Percentiles rank a stretch among this genome's conserved stretches.
Evolutionary conservation across 2,888 invertebrate genomes (phyloP).

Genomic region (Laspeyria flexula): DNA sequence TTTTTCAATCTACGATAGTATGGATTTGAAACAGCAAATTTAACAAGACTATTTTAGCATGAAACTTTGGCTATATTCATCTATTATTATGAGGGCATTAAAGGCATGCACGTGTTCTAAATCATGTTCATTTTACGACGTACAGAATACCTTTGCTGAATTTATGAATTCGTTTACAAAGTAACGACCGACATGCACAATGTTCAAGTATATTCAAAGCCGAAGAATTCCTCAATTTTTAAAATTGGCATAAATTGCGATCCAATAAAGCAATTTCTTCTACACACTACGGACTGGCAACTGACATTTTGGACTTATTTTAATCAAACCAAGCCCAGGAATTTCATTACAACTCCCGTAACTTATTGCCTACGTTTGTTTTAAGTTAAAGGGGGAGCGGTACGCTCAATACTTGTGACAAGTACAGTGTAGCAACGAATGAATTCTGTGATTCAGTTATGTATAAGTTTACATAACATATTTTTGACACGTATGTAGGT

Average conservation of each 20-base stretch:
- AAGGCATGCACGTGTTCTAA: neutral
- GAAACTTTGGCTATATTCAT: too few relatives aligned
- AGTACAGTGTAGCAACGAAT: neutral
- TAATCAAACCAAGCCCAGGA: constrained; percentile 59
- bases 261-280: constrained; percentile 38
- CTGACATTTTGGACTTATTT: constrained; percentile 47
- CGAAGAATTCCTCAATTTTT: constrained; percentile 29
- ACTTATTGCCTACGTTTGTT: constrained; percentile 56
- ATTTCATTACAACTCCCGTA: constrained; percentile 58
- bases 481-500: too few relatives aligned
- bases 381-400: constrained; percentile 29
- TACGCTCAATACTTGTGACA: constrained; percentile 2
- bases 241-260: constrained; percentile 31
- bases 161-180: neutral
- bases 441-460: neutral
- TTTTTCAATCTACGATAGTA: too few relatives aligned
- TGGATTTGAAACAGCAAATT: too few relatives aligned
- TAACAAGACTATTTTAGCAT: too few relatives aligned
- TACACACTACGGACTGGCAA: constrained; percentile 32
- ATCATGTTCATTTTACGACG: neutral
- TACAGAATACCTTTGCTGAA: neutral
- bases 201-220: constrained; percentile 20
- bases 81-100: too few relatives aligned
- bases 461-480: constrained; percentile 1
- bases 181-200: constrained; percentile 7